These are phyloP conservation scores for Camptogramma bilineatum DNA, from an alignment of 2,888 invertebrate genomes.

Conservation along the genomic window DNA sequence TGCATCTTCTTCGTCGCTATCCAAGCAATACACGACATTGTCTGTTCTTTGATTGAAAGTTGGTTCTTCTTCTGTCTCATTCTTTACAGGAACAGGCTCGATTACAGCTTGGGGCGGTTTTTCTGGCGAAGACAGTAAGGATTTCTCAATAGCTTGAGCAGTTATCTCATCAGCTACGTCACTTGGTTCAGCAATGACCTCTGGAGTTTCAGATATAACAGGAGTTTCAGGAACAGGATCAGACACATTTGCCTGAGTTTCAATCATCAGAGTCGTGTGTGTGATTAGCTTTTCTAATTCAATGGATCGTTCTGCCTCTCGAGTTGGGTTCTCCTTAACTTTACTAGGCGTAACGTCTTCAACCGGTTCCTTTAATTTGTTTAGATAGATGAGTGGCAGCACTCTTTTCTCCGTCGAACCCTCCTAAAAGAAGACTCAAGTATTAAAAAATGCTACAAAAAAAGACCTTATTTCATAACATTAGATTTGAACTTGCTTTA, in stretches of 20 bases:
- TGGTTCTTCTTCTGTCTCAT: constrained; percentile 47
- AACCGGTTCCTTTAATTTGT: constrained; percentile 56
- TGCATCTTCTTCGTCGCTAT: constrained; percentile 73
- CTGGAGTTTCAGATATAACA: constrained; percentile 7
- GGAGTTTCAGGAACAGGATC: constrained; percentile 13
- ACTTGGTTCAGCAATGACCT: constrained; percentile 9
- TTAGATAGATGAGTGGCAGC: constrained; percentile 69
- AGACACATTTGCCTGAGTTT: constrained; percentile 26
- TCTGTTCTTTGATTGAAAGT: constrained; percentile 13
- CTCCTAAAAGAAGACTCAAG: constrained; percentile 57
- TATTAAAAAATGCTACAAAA: neutral
- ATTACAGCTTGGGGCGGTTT: constrained; percentile 12
- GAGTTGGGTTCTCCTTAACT: constrained; percentile 61
- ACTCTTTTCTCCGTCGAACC: constrained; percentile 63
- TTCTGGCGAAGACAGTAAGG: constrained; percentile 23
- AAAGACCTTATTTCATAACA: neutral
- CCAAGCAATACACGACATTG: constrained; percentile 56
- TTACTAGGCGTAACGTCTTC: constrained; percentile 51
- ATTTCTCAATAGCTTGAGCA: constrained; percentile 17
- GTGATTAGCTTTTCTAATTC: constrained; percentile 74
- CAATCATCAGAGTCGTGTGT: constrained; percentile 53
- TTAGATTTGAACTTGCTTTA: constrained; percentile 14
- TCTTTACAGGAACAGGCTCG: constrained; percentile 49
- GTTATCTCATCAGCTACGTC: constrained; percentile 22
- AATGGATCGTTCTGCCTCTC: constrained; percentile 74